Percentiles rank a stretch among this genome's conserved stretches.
These are phyloP conservation scores for Seladonia tumulorum DNA, from an alignment of 2,888 invertebrate genomes.

Conservation along the genomic window DNA sequence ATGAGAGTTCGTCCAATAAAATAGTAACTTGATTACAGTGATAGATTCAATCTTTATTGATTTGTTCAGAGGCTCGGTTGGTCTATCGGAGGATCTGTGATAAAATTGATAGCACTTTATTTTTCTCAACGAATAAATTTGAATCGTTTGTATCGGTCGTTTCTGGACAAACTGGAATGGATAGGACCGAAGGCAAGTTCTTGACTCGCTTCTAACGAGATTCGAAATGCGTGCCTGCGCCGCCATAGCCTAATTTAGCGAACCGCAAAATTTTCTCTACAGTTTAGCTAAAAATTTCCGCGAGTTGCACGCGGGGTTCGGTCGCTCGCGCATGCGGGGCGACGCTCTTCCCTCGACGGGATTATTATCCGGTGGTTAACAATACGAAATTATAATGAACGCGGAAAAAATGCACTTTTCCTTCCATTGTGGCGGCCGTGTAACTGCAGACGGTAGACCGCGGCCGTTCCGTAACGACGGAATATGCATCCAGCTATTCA, in stretches of 20 bases:
- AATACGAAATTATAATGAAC: conserved; percentile 64
- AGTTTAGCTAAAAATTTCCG: background rate
- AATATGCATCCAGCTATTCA: conserved; percentile 27
- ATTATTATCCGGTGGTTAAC: conserved; percentile 57
- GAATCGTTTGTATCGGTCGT: background rate
- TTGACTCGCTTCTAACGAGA: background rate
- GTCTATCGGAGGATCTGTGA: no score
- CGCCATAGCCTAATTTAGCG: background rate
- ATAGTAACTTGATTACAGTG: no score
- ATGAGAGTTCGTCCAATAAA: no score
- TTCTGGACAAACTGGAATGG: background rate
- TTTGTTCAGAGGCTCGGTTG: no score
- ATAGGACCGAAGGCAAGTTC: background rate
- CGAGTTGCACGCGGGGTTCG: background rate
- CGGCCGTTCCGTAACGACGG: conserved; percentile 36
- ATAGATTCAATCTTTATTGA: no score
- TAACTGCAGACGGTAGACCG: conserved; percentile 14
- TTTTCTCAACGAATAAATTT: background rate
- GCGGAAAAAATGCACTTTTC: conserved; percentile 45
- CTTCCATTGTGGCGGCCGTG: conserved; percentile 21
- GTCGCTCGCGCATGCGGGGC: background rate
- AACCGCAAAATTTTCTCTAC: background rate
- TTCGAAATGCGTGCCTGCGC: background rate
- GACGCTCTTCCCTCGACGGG: conserved; percentile 9
- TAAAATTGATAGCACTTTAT: no score